Conservation (phyloP, 2,113 vertebrate species). For the Anarhynchus alexandrinus region DNA sequence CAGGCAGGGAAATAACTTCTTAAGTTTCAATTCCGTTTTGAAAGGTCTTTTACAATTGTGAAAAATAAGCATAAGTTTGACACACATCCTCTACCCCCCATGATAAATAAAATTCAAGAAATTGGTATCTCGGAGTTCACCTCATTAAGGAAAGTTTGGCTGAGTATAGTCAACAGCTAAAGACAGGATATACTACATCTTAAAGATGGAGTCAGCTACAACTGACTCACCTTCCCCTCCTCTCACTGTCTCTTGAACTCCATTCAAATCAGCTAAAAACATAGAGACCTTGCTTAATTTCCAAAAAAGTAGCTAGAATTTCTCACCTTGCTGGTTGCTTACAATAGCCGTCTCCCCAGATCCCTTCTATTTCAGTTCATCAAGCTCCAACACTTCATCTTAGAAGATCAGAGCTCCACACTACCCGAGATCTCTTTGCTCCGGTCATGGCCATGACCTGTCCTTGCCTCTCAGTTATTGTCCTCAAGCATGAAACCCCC, state of each 20-base stretch:
- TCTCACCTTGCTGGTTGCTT: neutral
- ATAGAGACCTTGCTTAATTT: neutral
- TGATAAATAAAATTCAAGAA: neutral
- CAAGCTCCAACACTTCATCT: neutral
- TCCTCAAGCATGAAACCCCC: neutral
- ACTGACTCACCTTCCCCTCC: neutral
- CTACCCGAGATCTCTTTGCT: neutral
- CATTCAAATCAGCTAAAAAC: neutral
- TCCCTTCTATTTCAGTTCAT: neutral
- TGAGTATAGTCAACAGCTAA: neutral
- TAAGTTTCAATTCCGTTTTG: neutral
- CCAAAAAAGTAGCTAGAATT: neutral
- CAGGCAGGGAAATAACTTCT: neutral
- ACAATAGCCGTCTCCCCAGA: neutral
- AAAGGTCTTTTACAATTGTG: neutral
- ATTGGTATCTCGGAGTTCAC: accelerated
- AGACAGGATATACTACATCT: neutral
- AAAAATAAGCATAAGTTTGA: neutral
- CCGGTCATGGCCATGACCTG: neutral
- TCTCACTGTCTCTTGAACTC: neutral
- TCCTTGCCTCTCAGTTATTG: neutral
- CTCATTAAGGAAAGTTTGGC: neutral
- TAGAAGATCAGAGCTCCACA: neutral
- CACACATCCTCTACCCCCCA: neutral
- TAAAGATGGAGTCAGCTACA: neutral